These are phyloP conservation scores for Haliclystus octoradiatus DNA, from an alignment of 30 jellyfish, hydroid and myxozoan genomes.

Conservation along the genomic window DNA sequence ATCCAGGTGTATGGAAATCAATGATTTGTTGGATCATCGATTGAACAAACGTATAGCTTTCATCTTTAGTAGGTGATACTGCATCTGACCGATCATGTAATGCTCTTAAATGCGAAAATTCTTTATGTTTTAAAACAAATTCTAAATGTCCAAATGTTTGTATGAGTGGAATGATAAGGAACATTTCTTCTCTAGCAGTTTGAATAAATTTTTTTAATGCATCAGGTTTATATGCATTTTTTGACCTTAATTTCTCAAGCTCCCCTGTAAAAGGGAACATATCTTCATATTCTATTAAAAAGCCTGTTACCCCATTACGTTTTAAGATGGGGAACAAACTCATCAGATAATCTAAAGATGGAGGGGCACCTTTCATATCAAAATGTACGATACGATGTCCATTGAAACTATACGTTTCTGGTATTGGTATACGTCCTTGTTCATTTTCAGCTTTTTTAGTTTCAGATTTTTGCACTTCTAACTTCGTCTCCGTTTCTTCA, in stretches of 20 bases:
- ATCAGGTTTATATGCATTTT: conserved; percentile 57
- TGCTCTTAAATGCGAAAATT: conserved; percentile 52
- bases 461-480: too few species aligned
- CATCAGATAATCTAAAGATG: conserved; percentile 42
- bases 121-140: conserved; percentile 71
- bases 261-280: conserved; percentile 70
- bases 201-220: conserved; percentile 32
- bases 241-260: conserved; percentile 24
- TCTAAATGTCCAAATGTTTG: conserved; percentile 96
- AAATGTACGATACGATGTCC: conserved; percentile 76
- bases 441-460: too few species aligned
- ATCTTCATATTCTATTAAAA: conserved; percentile 82
- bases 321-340: conserved; percentile 32
- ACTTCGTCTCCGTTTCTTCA: too few species aligned
- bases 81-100: conserved; percentile 39
- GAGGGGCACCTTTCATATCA: conserved; percentile 92
- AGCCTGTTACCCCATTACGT: conserved; percentile 60
- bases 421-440: too few species aligned
- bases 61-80: conserved; percentile 59
- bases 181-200: conserved; percentile 39
- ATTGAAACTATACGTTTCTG: too few species aligned
- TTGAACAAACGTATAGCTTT: conserved; percentile 28
- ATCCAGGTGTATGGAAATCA: conserved; percentile 50
- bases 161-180: conserved; percentile 58
- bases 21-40: conserved; percentile 34